A percentile compares a stretch with the other conserved stretches of the same genome.
phyloP scores from a whole-genome alignment of 92 coral and sea anemone species.

The Muricea muricata region DNA sequence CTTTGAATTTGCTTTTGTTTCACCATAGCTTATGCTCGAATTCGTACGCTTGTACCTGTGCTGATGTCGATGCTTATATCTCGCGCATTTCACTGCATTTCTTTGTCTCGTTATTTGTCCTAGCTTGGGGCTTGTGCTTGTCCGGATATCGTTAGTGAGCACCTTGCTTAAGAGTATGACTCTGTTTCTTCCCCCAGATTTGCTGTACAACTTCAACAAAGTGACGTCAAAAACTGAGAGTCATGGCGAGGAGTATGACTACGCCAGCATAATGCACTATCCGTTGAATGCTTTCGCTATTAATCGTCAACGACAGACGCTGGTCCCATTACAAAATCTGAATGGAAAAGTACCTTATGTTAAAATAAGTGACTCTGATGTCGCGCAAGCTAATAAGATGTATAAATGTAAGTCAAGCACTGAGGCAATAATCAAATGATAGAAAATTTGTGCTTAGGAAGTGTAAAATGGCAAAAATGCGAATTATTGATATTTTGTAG shows the following conservation, averaged over 20 bases:
- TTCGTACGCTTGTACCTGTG: too few species aligned
- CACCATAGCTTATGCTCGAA: too few species aligned
- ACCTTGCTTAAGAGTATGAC: too few species aligned
- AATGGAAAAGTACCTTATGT: constrained; percentile 79
- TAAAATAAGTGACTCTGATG: constrained; percentile 75
- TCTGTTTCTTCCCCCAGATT: constrained; percentile 60
- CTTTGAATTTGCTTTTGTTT: too few species aligned
- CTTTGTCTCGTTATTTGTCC: too few species aligned
- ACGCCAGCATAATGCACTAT: constrained; percentile 91
- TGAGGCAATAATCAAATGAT: not conserved
- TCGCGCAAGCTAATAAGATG: constrained; percentile 80
- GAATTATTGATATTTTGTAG: too few species aligned
- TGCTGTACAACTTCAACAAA: constrained; percentile 78
- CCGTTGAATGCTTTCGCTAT: constrained; percentile 87
- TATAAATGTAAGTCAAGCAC: constrained; percentile 51
- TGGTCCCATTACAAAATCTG: constrained; percentile 66
- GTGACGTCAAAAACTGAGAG: constrained; percentile 81
- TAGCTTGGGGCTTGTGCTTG: too few species aligned
- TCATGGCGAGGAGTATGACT: constrained; percentile 76
- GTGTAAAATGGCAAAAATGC: too few species aligned
- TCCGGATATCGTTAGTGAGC: too few species aligned
- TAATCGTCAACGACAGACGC: constrained; percentile 72
- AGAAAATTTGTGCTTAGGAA: not conserved
- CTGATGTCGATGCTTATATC: too few species aligned
- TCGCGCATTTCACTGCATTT: too few species aligned